phyloP scores from a whole-genome alignment of 2,888 invertebrate species.

The Eilema griseolum region DNA sequence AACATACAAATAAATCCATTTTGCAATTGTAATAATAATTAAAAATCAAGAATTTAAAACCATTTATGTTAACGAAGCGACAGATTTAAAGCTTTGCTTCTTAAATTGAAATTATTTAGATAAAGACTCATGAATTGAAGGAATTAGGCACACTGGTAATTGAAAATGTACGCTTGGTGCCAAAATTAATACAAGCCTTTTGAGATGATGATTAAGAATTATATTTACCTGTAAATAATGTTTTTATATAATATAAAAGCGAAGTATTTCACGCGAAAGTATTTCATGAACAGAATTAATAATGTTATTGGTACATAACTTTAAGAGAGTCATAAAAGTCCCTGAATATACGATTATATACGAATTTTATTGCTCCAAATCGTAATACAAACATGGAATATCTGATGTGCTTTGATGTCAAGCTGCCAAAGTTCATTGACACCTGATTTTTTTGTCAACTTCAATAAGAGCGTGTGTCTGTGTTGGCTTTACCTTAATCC shows the following conservation, averaged over 20 bases:
- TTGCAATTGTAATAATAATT: not conserved
- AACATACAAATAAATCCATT: too few relatives aligned
- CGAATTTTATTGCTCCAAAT: not conserved
- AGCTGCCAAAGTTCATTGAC: not conserved
- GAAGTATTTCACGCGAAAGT: not conserved
- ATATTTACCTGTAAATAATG: not conserved
- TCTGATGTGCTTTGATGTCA: not conserved
- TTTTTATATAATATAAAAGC: not conserved
- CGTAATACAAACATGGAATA: not conserved
- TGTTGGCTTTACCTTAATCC: not conserved
- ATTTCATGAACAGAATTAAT: constrained; percentile 1
- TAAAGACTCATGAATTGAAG: not conserved
- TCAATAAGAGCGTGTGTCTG: not conserved
- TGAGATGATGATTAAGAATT: not conserved
- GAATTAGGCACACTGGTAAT: not conserved
- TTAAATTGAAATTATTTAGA: not conserved
- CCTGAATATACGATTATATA: not conserved
- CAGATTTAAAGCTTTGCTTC: not conserved
- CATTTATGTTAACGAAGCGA: not conserved
- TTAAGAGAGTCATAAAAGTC: constrained; percentile 1
- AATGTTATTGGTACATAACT: not conserved
- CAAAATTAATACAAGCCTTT: not conserved
- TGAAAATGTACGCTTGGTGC: not conserved
- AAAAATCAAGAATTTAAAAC: not conserved
- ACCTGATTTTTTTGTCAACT: not conserved